Percentiles rank a stretch among this genome's conserved stretches.
Evolutionary conservation across 2,888 invertebrate genomes (phyloP).

Genomic region (Drosophila buzzatii): DNA sequence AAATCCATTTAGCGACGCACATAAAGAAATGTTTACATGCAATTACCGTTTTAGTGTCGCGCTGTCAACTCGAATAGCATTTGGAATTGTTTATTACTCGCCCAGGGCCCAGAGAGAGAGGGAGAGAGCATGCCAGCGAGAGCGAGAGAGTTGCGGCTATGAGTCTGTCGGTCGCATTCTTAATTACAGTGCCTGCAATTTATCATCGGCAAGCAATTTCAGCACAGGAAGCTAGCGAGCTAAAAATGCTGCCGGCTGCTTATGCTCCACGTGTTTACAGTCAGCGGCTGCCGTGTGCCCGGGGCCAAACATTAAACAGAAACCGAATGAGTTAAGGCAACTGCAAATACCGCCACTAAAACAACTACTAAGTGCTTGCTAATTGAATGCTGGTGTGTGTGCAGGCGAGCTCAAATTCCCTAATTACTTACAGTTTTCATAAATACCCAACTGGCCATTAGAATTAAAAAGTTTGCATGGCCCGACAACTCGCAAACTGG

Average conservation of each 20-base stretch:
- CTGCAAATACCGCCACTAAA: conserved; percentile 8
- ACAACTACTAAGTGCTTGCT: conserved; percentile 50
- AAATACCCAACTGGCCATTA: conserved; percentile 1
- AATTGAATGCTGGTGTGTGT: conserved; percentile 41
- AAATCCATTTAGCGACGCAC: conserved; percentile 25
- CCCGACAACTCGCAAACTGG: too few relatives aligned
- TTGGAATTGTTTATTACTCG: conserved; percentile 70
- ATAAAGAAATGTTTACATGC: conserved; percentile 72
- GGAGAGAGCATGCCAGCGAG: not conserved
- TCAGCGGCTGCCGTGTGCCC: conserved; percentile 17
- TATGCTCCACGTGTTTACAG: conserved; percentile 57
- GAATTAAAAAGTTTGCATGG: not conserved
- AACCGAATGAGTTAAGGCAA: conserved; percentile 20
- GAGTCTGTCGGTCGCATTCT: conserved; percentile 45
- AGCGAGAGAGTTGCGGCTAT: not conserved
- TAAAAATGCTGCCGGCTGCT: conserved; percentile 50
- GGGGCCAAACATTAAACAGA: conserved; percentile 41
- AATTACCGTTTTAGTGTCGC: conserved; percentile 74
- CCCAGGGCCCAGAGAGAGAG: conserved; percentile 14
- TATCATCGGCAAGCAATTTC: conserved; percentile 67
- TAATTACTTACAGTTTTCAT: conserved; percentile 2
- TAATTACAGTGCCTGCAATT: conserved; percentile 73
- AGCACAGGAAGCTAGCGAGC: conserved; percentile 43
- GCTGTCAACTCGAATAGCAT: conserved; percentile 69
- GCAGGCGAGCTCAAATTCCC: not conserved